A percentile compares a stretch with the other conserved stretches of the same genome.
Evolutionary conservation across 1,140 invertebrate genomes (phyloP).

Genomic region (Drosophila subpulchrella): DNA sequence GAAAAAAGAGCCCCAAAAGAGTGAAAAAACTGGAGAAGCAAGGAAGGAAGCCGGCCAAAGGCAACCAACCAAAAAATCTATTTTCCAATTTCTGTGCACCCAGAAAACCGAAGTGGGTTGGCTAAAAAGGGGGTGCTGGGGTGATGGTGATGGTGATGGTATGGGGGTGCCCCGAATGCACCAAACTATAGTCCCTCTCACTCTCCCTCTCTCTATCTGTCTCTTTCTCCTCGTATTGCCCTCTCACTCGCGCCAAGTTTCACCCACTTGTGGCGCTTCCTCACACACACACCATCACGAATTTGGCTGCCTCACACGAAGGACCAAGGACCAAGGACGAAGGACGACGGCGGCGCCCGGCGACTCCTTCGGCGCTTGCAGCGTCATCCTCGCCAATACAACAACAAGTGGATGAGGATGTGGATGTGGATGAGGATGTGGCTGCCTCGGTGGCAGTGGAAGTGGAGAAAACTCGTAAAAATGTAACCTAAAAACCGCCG

Average conservation of each 20-base stretch:
- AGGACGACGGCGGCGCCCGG: constrained; percentile 50
- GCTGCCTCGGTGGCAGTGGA: constrained; percentile 53
- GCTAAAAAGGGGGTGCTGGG: neutral
- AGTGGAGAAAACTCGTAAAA: constrained; percentile 77
- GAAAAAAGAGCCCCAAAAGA: constrained; percentile 23
- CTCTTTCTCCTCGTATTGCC: constrained; percentile 5
- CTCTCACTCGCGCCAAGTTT: constrained; percentile 37
- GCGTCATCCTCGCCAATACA: constrained; percentile 50
- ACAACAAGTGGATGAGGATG: constrained; percentile 54
- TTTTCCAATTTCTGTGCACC: constrained; percentile 80
- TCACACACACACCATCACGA: constrained; percentile 49
- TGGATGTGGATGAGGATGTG: constrained; percentile 54
- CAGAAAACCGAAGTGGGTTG: constrained; percentile 29
- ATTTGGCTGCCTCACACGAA: constrained; percentile 71
- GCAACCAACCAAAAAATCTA: constrained; percentile 82
- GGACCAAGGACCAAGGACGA: constrained; percentile 55
- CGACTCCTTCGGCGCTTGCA: constrained; percentile 55
- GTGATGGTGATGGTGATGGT: neutral
- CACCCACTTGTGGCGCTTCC: constrained; percentile 76
- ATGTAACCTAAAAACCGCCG: constrained; percentile 84
- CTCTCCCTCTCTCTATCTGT: neutral
- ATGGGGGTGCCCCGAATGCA: constrained; percentile 43
- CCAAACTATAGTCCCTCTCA: constrained; percentile 38
- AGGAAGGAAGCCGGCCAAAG: constrained; percentile 62
- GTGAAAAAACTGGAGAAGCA: constrained; percentile 15